These are phyloP conservation scores for Emydoidea blandingii DNA, from an alignment of 2,797 vertebrate genomes.

Conservation along the genomic window DNA sequence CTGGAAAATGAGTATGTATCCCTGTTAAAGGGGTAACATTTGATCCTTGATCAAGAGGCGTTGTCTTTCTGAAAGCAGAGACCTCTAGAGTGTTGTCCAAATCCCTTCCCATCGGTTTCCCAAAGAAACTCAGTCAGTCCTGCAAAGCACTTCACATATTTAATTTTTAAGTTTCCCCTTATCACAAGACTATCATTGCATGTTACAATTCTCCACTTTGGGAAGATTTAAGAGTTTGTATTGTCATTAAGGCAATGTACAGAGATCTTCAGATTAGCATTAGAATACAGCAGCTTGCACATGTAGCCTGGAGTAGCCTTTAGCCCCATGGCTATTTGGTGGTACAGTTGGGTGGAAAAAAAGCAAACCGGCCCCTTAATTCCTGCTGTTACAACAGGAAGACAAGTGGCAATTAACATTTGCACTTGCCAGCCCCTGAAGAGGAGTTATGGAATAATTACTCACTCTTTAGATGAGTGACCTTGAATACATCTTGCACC, in stretches of 20 bases:
- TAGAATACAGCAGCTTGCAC: neutral
- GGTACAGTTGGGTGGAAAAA: neutral
- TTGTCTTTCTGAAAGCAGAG: neutral
- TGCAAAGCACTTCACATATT: neutral
- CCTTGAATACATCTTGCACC: constrained; percentile 36
- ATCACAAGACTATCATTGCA: neutral
- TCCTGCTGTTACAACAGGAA: neutral
- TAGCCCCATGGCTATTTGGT: neutral
- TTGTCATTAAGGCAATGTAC: neutral
- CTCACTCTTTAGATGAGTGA: constrained; percentile 10
- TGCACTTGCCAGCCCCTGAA: neutral
- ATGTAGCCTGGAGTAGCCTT: neutral
- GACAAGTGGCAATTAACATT: neutral
- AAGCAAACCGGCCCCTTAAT: neutral
- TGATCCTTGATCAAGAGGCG: neutral
- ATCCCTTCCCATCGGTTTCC: neutral
- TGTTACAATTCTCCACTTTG: neutral
- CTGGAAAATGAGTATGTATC: too few relatives aligned
- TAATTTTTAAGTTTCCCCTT: neutral
- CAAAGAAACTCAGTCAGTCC: neutral
- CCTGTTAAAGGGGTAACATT: too few relatives aligned
- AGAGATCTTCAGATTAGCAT: neutral
- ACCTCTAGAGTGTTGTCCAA: neutral
- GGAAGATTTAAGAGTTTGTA: too few relatives aligned
- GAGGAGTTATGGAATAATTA: neutral